Base-by-base conservation (phyloP, 2,888 invertebrate species). In the Tetropium fuscum region DNA sequence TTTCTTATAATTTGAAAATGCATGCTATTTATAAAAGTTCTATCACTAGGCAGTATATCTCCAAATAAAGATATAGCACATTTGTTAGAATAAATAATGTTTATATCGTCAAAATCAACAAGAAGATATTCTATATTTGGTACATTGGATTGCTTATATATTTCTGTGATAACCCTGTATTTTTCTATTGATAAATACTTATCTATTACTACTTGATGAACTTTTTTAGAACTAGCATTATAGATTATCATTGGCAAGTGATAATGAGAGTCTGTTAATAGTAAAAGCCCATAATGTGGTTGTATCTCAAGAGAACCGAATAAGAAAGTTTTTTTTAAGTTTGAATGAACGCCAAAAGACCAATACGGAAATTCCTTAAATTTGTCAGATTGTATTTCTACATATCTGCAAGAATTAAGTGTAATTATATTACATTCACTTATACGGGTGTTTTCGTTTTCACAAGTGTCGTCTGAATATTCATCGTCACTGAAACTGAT, bases 331-430 rank as follows among this genome's bases (percentile, higher is more conserved):
- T 63, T 30, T 4, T 47, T 18, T 4, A n/a, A 13, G 47, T 64
- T 68, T 0, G 56, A 51, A 54, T 69, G 63, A 7, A 60, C 45
- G 5, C 68, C 68, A 53, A 69, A 64, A 30, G 48, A 61, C 68
- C 68, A 69, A 3, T 41, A 18, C 1, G 68, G 68, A 7, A 47
- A 58, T n/a, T 61, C 51, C 0, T 6, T 7, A 20, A 43, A 40
- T 32, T 54, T 48, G 16, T 48, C 22, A n/a, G 45, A 30, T 4
- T 56, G 15, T 44, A 32, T 48, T 38, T 63, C 58, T 8, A 66
- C 48, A 27, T 61, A 58, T 7, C 27, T 25, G 43, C 61, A 69
- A 32, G 47, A 22, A 8, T 53, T 66, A 7, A 62, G 30, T 1
- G 63, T 58, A 44, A 30, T 60, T 32, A 68, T 16, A 15, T 34